Percentiles rank a stretch among this genome's conserved stretches.
Evolutionary conservation across 2,888 invertebrate genomes (phyloP).

Genomic region (Chironomus tentans): DNA sequence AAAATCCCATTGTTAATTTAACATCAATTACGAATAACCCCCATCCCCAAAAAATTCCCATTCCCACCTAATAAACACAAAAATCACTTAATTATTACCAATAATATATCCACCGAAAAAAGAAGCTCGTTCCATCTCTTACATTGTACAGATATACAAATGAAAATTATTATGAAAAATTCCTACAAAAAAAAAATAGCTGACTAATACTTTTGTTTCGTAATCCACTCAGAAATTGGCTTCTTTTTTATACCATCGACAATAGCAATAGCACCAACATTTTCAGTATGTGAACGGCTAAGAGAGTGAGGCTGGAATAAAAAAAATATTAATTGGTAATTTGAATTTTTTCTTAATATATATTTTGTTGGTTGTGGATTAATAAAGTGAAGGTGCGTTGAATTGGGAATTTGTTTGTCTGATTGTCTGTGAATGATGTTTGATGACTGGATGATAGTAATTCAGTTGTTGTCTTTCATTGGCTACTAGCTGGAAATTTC

Average conservation of each 20-base stretch:
- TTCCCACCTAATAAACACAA: background rate
- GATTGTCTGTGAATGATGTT: too few species aligned
- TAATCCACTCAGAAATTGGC: conserved; percentile 16
- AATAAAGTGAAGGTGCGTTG: too few species aligned
- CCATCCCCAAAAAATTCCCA: too few species aligned
- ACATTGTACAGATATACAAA: background rate
- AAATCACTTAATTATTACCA: background rate
- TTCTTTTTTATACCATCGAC: background rate
- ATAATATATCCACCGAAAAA: background rate
- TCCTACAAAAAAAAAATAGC: background rate
- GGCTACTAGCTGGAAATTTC: too few species aligned
- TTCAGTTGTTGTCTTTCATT: too few species aligned
- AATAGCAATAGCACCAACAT: too few species aligned
- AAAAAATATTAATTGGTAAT: conserved; percentile 12
- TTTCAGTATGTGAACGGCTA: background rate
- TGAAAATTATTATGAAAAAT: background rate
- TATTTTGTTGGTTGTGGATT: background rate
- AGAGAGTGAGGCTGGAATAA: background rate
- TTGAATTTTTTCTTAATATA: conserved; percentile 10
- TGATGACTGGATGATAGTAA: too few species aligned
- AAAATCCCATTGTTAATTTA: too few species aligned
- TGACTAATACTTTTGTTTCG: conserved; percentile 4
- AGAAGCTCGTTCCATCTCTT: background rate
- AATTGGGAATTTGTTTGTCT: too few species aligned
- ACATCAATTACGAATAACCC: too few species aligned